Conservation (phyloP, 2,113 vertebrate species). For the Cyphomyrus discorhynchus region DNA sequence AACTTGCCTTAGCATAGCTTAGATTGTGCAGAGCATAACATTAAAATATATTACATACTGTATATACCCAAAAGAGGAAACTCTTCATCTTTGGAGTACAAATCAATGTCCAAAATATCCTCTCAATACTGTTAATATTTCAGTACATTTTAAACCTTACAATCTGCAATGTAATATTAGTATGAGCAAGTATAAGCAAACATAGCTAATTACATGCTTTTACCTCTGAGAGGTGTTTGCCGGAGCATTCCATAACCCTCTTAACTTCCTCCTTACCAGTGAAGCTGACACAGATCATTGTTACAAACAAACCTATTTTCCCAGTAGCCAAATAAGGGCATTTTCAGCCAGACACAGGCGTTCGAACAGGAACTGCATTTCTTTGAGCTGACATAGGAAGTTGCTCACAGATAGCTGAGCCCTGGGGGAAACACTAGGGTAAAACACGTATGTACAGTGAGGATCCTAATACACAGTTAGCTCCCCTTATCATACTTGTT, state of each 20-base stretch:
- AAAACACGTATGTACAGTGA: conserved; percentile 29
- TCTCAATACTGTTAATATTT: background rate
- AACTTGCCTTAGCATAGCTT: background rate
- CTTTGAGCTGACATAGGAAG: conserved; percentile 44
- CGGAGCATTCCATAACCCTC: background rate
- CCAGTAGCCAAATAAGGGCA: conserved; percentile 48
- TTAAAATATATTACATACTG: background rate
- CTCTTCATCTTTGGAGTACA: background rate
- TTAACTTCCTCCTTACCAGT: background rate
- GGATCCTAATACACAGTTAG: background rate
- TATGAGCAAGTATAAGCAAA: background rate
- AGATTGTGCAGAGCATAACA: background rate
- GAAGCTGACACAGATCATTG: conserved; percentile 16
- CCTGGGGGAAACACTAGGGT: conserved; percentile 21
- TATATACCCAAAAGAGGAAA: background rate
- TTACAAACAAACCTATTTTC: conserved; percentile 25
- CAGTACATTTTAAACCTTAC: background rate
- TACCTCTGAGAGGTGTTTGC: background rate
- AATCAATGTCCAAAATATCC: background rate
- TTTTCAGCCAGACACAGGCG: conserved; percentile 27
- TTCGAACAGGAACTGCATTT: conserved; percentile 43
- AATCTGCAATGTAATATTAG: background rate
- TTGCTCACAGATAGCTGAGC: conserved; percentile 34
- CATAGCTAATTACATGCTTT: background rate
- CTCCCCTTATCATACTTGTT: background rate